A percentile compares a stretch with the other conserved stretches of the same genome.
Conservation (phyloP, 2,797 vertebrate genomes). For the Pyrocephalus nanus region DNA sequence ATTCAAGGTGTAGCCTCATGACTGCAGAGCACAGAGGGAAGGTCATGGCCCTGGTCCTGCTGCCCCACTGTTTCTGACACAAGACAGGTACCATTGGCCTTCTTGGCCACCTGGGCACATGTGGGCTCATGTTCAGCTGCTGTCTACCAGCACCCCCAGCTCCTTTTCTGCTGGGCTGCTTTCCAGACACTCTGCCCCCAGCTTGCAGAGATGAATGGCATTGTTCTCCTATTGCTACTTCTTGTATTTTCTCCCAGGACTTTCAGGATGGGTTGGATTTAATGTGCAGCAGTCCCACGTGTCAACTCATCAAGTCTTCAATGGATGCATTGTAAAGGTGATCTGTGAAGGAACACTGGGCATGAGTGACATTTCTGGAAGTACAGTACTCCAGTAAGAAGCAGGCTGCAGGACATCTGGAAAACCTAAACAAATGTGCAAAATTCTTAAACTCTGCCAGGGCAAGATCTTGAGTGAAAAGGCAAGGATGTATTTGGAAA, state of each 20-base stretch:
- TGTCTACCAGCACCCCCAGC: background rate
- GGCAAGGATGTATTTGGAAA: background rate
- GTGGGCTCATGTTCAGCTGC: background rate
- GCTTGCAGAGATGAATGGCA: no score
- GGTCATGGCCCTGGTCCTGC: background rate
- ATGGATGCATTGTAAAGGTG: background rate
- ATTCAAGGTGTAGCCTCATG: background rate
- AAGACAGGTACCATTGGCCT: background rate
- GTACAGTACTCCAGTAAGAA: background rate
- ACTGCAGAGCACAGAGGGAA: background rate
- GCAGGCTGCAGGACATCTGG: background rate
- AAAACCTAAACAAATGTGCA: constrained; percentile 1
- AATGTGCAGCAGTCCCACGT: background rate
- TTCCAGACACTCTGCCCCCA: background rate
- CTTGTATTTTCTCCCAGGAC: background rate
- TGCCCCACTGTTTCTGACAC: background rate
- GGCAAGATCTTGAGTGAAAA: background rate
- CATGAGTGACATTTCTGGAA: background rate
- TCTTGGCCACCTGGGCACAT: background rate
- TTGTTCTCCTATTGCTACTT: background rate
- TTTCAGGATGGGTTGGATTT: background rate
- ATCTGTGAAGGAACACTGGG: background rate
- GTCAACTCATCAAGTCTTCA: background rate
- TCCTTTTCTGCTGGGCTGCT: background rate
- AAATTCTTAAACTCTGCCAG: background rate